These are phyloP conservation scores for Hemibates koningsi DNA, from an alignment of 2,113 vertebrate genomes.

Conservation along the genomic window DNA sequence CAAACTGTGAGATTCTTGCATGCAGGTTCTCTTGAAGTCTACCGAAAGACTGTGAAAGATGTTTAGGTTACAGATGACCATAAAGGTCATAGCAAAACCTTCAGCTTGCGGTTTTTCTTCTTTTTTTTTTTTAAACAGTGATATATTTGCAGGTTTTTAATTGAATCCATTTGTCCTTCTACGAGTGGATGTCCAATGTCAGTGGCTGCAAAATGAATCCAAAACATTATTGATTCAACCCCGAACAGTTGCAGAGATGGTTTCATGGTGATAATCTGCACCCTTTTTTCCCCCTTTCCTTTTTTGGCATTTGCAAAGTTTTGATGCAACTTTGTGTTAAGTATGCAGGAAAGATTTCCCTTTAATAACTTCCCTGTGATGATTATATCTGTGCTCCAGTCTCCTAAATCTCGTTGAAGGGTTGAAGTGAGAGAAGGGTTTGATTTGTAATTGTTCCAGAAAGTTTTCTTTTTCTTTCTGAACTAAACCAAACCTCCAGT, in stretches of 20 bases:
- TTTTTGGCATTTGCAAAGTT: background rate
- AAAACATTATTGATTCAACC: background rate
- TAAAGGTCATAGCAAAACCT: background rate
- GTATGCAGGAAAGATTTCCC: background rate
- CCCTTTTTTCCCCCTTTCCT: background rate
- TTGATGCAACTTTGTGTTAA: background rate
- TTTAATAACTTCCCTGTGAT: background rate
- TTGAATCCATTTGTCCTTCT: background rate
- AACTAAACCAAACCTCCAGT: background rate
- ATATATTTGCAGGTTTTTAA: background rate
- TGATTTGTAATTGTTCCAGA: background rate
- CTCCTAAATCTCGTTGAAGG: background rate
- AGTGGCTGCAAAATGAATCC: background rate
- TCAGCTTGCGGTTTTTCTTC: background rate
- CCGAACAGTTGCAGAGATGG: background rate
- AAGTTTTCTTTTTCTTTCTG: background rate
- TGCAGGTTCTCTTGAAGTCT: background rate
- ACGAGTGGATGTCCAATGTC: background rate
- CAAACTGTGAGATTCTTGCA: background rate
- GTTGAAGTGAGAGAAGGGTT: background rate
- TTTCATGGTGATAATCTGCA: background rate
- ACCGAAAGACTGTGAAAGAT: accelerated
- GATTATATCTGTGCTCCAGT: background rate
- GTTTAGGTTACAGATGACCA: background rate
- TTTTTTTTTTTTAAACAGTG: background rate